Percentiles rank a stretch among this genome's conserved stretches.
These are phyloP conservation scores for Platalea minor DNA, from an alignment of 2,797 vertebrate genomes.

Conservation along the genomic window DNA sequence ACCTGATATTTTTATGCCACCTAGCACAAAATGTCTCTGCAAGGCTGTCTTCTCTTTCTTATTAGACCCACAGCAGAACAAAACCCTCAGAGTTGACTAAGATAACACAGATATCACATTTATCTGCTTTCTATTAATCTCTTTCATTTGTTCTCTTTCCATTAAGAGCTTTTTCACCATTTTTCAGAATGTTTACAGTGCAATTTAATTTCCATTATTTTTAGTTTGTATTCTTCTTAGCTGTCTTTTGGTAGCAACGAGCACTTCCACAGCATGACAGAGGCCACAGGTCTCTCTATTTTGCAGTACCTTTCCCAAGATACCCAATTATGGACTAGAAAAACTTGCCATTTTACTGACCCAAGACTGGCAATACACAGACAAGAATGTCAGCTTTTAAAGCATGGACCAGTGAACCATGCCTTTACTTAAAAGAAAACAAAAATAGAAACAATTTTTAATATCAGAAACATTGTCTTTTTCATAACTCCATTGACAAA, in stretches of 20 bases:
- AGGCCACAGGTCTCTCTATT: not conserved
- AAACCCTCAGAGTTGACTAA: not conserved
- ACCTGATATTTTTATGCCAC: not conserved
- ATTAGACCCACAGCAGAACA: not conserved
- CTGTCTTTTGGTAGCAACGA: not conserved
- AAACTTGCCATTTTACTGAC: not conserved
- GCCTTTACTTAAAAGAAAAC: not conserved
- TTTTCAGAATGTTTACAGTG: not conserved
- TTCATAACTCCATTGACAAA: not conserved
- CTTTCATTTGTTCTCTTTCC: not conserved
- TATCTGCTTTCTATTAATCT: not conserved
- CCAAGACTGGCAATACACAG: not conserved
- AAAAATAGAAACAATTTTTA: not conserved
- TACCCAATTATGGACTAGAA: not conserved
- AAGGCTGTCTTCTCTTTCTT: not conserved
- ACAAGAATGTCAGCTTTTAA: not conserved
- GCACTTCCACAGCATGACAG: not conserved
- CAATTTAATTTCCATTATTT: not conserved
- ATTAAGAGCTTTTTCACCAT: not conserved
- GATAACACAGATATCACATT: not conserved
- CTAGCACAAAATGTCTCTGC: not conserved
- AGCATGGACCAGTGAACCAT: not conserved
- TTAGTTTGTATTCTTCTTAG: not conserved
- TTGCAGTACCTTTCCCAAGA: not conserved
- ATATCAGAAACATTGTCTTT: not conserved